A percentile compares a stretch with the other conserved stretches of the same genome.
Evolutionary conservation across 2,797 vertebrate species (phyloP).

Genomic region (Cottoperca gobio): DNA sequence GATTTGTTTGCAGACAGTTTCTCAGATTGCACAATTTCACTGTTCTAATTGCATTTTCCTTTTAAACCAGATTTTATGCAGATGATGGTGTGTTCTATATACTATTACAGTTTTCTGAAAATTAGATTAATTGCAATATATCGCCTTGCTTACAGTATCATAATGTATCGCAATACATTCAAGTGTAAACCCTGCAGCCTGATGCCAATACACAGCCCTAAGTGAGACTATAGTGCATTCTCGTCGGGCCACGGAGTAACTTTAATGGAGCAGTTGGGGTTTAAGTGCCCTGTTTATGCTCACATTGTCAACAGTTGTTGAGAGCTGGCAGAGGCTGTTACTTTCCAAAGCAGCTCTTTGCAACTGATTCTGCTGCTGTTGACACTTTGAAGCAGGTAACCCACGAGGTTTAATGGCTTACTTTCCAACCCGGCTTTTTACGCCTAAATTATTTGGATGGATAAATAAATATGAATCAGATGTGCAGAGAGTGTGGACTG

Average conservation of each 20-base stretch:
- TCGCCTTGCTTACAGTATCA: no score
- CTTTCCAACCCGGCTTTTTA: conserved; percentile 2
- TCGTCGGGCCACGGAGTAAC: conserved; percentile 30
- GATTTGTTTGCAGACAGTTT: no score
- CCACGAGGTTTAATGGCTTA: conserved; percentile 30
- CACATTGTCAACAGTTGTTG: conserved; percentile 47
- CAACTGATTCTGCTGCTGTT: conserved; percentile 25
- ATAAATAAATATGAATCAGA: background rate
- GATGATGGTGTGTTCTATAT: no score
- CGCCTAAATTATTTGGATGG: conserved; percentile 18
- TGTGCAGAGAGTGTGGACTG: background rate
- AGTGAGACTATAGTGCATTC: background rate
- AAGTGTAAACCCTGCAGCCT: no score
- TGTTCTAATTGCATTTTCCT: no score
- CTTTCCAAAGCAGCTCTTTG: conserved; percentile 19
- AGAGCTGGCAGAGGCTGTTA: conserved; percentile 35
- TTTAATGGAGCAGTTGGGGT: conserved; percentile 54
- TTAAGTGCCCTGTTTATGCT: conserved; percentile 64
- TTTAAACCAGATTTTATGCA: no score
- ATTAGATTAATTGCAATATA: no score
- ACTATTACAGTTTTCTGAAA: no score
- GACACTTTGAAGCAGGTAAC: conserved; percentile 35
- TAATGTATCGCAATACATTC: no score
- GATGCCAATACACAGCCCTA: no score
- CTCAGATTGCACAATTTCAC: no score